Evolutionary conservation across 2,797 vertebrate species (phyloP).

Genomic region (Gambusia yucatana): DNA sequence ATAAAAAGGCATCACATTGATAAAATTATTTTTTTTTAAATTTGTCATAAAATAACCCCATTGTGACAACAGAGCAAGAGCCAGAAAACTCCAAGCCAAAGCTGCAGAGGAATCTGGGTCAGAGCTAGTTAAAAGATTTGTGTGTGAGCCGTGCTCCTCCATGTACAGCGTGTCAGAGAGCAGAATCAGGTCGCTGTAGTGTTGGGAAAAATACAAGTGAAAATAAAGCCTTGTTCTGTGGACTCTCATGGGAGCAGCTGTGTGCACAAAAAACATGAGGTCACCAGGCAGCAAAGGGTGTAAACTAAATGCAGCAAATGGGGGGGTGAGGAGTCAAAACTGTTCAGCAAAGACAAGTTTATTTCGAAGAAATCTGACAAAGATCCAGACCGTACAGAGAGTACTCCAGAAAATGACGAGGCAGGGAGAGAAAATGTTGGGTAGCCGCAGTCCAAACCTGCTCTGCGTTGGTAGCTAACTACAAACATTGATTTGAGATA

Average conservation of each 20-base stretch:
- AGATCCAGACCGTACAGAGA: constrained; percentile 11
- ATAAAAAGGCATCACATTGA: background rate
- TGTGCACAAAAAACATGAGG: constrained; percentile 8
- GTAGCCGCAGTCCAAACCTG: constrained; percentile 21
- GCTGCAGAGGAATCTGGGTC: constrained; percentile 74
- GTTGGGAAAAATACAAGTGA: constrained; percentile 37
- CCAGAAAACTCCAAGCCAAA: constrained; percentile 38
- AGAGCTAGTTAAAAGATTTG: constrained; percentile 71
- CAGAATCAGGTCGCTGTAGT: constrained; percentile 47
- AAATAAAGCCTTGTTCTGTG: constrained; percentile 18
- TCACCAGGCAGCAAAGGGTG: background rate
- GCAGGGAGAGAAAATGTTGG: background rate
- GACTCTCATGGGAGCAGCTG: constrained; percentile 17
- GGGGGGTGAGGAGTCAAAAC: background rate
- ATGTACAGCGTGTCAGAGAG: constrained; percentile 72
- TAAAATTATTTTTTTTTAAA: background rate
- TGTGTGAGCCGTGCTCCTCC: constrained; percentile 47
- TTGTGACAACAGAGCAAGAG: constrained; percentile 10
- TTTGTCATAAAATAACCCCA: constrained; percentile 17
- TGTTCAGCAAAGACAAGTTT: constrained; percentile 46
- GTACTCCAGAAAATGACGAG: constrained; percentile 14
- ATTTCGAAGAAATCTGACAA: constrained; percentile 63
- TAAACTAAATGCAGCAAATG: background rate
- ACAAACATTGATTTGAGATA: constrained; percentile 30
- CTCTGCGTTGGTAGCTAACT: background rate